These are phyloP conservation scores for Hypolimnas misippus DNA, from an alignment of 2,888 invertebrate genomes.

Conservation along the genomic window DNA sequence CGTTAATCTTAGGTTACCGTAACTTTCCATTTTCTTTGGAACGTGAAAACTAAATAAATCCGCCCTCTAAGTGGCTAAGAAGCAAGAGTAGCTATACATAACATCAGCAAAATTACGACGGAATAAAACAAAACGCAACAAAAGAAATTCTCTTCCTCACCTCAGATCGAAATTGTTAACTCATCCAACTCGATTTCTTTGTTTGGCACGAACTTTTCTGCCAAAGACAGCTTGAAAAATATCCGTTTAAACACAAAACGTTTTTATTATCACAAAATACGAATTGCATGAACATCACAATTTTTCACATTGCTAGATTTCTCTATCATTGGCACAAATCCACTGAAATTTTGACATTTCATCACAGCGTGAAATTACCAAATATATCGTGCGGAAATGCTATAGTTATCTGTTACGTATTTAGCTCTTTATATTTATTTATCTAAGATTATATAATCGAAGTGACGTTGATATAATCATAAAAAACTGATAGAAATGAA, in stretches of 20 bases:
- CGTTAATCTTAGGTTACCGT: neutral
- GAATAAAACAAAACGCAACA: constrained; percentile 41
- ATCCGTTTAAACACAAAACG: constrained; percentile 45
- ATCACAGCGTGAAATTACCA: constrained; percentile 56
- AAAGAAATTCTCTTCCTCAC: constrained; percentile 54
- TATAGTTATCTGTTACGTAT: constrained; percentile 23
- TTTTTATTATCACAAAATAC: constrained; percentile 57
- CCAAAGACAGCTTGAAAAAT: constrained; percentile 41
- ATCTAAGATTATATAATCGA: neutral
- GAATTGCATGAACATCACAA: constrained; percentile 56
- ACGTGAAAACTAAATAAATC: neutral
- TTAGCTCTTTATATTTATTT: neutral
- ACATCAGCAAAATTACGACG: constrained; percentile 38
- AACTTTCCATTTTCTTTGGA: neutral
- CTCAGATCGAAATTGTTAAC: constrained; percentile 67
- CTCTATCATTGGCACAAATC: constrained; percentile 72
- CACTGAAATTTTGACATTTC: constrained; percentile 80
- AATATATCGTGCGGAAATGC: constrained; percentile 32
- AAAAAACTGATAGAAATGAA: neutral
- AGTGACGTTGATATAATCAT: neutral
- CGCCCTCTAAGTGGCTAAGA: neutral
- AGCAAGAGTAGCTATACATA: constrained; percentile 9
- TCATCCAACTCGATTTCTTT: constrained; percentile 61
- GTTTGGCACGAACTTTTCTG: constrained; percentile 40
- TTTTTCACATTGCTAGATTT: constrained; percentile 64